These are phyloP conservation scores for Eupithecia exiguata DNA, from an alignment of 2,888 invertebrate species.

Conservation along the genomic window DNA sequence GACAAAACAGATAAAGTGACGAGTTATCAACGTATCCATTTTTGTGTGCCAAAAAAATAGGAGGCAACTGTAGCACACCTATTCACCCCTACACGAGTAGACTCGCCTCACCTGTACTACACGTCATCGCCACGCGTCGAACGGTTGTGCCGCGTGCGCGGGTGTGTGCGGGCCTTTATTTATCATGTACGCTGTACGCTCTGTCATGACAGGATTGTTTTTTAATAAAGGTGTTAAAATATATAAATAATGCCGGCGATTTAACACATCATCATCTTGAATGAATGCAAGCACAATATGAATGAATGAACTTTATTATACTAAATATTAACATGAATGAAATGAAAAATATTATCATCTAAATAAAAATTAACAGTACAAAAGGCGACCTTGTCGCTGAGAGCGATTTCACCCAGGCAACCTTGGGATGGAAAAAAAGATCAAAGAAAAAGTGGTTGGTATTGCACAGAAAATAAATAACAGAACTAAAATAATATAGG, in stretches of 20 bases:
- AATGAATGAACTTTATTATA: too few relatives aligned
- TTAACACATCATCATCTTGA: neutral
- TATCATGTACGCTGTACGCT: slow-evolving; percentile 3
- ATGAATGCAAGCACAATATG: neutral
- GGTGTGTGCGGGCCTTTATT: slow-evolving; percentile 38
- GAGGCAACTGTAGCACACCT: slow-evolving; percentile 32
- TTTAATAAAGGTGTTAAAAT: neutral
- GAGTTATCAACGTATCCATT: too few relatives aligned
- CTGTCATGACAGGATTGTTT: slow-evolving; percentile 5
- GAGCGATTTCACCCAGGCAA: too few relatives aligned
- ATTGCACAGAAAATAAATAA: too few relatives aligned
- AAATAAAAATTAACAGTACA: too few relatives aligned
- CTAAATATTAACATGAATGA: too few relatives aligned
- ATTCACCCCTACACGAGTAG: slow-evolving; percentile 27
- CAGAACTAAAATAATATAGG: too few relatives aligned
- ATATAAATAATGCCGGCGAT: neutral
- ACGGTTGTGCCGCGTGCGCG: slow-evolving; percentile 11
- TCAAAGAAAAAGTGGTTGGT: too few relatives aligned
- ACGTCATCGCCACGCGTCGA: slow-evolving; percentile 46
- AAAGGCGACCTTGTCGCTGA: too few relatives aligned
- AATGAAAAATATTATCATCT: too few relatives aligned
- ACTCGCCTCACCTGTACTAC: slow-evolving; percentile 47
- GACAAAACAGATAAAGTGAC: too few relatives aligned
- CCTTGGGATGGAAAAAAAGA: too few relatives aligned
- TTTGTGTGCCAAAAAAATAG: neutral